Conservation (phyloP, 2,797 vertebrate genomes). For the Monodelphis domestica region DNA sequence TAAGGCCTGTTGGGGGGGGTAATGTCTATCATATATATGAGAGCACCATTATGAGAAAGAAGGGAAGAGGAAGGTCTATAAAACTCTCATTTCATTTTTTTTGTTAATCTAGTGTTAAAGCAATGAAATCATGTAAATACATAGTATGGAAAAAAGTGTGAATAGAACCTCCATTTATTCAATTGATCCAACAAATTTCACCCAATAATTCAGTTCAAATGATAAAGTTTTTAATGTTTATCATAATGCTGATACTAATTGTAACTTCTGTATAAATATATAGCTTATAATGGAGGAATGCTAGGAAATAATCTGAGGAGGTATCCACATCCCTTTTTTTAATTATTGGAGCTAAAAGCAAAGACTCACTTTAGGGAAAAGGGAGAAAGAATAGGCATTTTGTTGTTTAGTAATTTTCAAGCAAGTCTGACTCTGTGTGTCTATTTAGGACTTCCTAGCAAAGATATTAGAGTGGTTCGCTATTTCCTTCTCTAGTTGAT, state of each 20-base stretch:
- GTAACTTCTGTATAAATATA: constrained; percentile 28
- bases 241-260: neutral
- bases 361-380: neutral
- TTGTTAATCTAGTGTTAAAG: neutral
- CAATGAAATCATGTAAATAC: neutral
- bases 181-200: neutral
- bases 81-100: neutral
- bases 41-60: neutral
- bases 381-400: neutral
- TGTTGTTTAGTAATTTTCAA: neutral
- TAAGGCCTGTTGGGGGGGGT: neutral
- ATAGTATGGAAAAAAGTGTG: neutral
- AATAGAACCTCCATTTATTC: neutral
- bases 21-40: constrained; percentile 1
- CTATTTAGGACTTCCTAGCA: neutral
- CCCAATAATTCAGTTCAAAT: neutral
- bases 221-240: neutral
- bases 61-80: neutral
- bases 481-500: neutral
- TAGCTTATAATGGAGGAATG: neutral
- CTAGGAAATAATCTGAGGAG: constrained; percentile 13
- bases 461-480: neutral
- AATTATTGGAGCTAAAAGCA: constrained; percentile 3
- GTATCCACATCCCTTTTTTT: neutral
- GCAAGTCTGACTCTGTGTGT: neutral